Evolutionary conservation across 2,113 vertebrate genomes (phyloP).

Genomic region (Corythaeola cristata): DNA sequence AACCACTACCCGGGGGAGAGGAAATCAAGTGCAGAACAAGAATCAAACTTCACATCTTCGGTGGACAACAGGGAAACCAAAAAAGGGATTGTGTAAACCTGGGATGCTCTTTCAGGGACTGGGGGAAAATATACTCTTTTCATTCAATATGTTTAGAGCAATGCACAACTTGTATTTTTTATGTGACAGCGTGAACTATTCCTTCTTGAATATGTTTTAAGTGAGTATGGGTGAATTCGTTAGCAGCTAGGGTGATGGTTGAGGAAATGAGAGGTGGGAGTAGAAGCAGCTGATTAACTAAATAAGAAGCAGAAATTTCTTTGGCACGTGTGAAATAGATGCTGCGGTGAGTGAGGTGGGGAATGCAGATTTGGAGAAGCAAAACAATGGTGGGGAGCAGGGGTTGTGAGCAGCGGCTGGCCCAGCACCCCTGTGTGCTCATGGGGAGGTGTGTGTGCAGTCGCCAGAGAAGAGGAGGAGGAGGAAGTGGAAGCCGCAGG

Average conservation of each 20-base stretch:
- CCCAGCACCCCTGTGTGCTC: not conserved
- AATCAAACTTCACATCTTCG: conserved; percentile 8
- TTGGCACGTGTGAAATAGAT: not conserved
- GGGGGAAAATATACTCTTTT: not conserved
- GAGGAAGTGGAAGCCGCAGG: not conserved
- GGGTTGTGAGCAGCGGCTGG: not conserved
- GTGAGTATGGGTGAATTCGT: not conserved
- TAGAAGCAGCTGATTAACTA: not conserved
- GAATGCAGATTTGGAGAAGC: not conserved
- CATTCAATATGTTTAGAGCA: not conserved
- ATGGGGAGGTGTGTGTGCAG: fast-evolving
- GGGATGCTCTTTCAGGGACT: not conserved
- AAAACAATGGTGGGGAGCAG: not conserved
- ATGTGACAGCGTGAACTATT: not conserved
- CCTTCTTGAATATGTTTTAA: not conserved
- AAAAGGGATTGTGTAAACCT: conserved; percentile 20
- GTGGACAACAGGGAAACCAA: conserved; percentile 1
- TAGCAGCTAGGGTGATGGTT: not conserved
- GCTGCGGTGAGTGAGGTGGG: not conserved
- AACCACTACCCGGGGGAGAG: conserved; percentile 18
- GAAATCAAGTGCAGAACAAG: not conserved
- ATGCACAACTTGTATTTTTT: not conserved
- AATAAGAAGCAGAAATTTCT: not conserved
- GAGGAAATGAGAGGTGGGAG: not conserved
- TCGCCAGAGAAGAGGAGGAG: not conserved